Base-by-base conservation (phyloP, 2,888 invertebrate species). In the Phasia obesa region DNA sequence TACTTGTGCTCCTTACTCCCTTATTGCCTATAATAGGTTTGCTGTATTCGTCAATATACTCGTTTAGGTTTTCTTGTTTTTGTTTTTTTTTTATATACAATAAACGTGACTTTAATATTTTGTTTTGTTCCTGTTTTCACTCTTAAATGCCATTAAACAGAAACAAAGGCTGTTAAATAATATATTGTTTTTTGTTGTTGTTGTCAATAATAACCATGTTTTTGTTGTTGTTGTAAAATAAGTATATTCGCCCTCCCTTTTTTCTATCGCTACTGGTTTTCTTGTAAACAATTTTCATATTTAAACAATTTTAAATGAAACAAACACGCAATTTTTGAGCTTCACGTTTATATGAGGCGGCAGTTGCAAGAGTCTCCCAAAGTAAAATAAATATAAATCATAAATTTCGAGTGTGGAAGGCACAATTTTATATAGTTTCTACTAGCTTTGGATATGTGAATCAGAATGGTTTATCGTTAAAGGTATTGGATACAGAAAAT, bases 71-170 rank as follows among this genome's bases (percentile, higher is more conserved):
- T 11, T 38, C 38, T 38, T 4, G 21, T 17, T 7, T 13, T 35
- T 17, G 15, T n/a, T 51, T 2, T 38, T 55, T 27, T 15, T 42
- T 55, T 31, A 11, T 49, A 17, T 51, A 1, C 2, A 13, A 49
- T 31, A 57, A 71, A 71, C 78, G 78, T 71, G 78, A 71, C 71
- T 71, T 71, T 71, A 57, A 42, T 77, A 31, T 78, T 78, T n/a
- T 15, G 11, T 60, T 25, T 35, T 44, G 6, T 15, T 42, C 1
- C 6, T 17, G 5, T 15, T 19, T 17, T 60, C 3, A 11, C 38
- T 3, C 11, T 51, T n/a, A n/a, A 23, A 35, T 0, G 31, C 31
- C 47, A 19, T 19, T 31, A 49, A 19, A 21, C n/a, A 15, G 35
- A 27, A 53, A 19, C 19, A 38, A 70, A 59, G 21, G 42, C 15